phyloP scores from a whole-genome alignment of 1,140 invertebrate genomes.

The Orchestia grillus region DNA sequence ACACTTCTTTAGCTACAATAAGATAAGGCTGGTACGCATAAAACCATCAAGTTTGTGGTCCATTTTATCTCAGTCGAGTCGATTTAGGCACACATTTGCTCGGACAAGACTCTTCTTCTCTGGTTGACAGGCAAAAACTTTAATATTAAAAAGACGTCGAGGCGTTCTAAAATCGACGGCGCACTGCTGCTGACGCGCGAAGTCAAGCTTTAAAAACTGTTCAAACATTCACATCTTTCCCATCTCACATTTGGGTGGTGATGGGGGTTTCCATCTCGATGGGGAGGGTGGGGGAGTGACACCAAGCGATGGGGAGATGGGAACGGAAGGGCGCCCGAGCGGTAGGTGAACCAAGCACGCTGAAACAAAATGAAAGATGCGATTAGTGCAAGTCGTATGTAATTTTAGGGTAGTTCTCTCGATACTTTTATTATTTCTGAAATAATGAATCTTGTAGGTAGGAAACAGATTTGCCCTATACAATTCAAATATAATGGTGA shows the following conservation, averaged over 20 bases:
- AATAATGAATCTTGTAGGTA: background rate
- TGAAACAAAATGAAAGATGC: background rate
- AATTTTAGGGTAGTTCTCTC: background rate
- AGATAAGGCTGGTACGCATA: background rate
- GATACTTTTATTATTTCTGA: background rate
- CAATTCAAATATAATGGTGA: no score
- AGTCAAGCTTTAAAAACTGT: background rate
- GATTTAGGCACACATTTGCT: background rate
- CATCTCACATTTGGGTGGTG: constrained; percentile 37
- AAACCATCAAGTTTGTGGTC: background rate
- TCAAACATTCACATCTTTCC: background rate
- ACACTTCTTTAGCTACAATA: background rate
- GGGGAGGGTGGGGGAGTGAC: background rate
- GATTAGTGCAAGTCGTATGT: background rate
- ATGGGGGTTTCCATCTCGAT: background rate
- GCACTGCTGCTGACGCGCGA: background rate
- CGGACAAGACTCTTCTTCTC: background rate
- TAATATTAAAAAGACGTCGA: background rate
- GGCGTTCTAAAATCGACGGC: background rate
- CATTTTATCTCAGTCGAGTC: background rate
- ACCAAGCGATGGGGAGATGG: background rate
- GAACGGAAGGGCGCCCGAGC: no score
- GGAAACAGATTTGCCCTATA: no score
- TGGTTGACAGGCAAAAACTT: background rate
- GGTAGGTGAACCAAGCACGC: background rate